Conservation (phyloP, 2,888 invertebrate species). For the Torymus aiolomorphi region DNA sequence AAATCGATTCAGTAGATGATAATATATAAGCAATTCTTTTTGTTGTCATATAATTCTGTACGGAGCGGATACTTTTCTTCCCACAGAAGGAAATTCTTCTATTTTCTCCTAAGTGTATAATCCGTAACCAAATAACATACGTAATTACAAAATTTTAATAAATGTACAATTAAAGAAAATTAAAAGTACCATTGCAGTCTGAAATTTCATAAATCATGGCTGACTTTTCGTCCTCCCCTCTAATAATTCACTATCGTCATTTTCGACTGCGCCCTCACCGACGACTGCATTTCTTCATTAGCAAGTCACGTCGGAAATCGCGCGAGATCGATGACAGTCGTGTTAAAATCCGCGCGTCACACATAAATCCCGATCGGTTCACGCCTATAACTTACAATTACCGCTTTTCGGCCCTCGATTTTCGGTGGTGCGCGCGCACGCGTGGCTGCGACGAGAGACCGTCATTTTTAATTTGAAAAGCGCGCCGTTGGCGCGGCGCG, state of each 20-base stretch:
- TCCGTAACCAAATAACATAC: too few species aligned
- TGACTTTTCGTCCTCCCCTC: neutral
- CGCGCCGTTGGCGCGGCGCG: conserved; percentile 65
- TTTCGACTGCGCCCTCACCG: conserved; percentile 25
- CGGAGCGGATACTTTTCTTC: too few species aligned
- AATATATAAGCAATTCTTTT: too few species aligned
- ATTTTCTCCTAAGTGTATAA: too few species aligned
- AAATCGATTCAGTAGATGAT: too few species aligned
- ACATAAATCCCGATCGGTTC: conserved; percentile 55
- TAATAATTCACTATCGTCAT: conserved; percentile 57
- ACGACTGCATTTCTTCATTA: conserved; percentile 56
- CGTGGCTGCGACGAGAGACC: conserved; percentile 61
- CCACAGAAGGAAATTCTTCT: too few species aligned
- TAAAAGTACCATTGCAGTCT: neutral
- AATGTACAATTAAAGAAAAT: conserved; percentile 29
- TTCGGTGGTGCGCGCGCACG: conserved; percentile 53
- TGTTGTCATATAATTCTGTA: too few species aligned
- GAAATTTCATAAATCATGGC: conserved; percentile 8
- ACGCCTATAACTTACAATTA: conserved; percentile 71
- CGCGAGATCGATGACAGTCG: conserved; percentile 48
- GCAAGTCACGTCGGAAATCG: conserved; percentile 38
- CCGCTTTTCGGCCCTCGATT: conserved; percentile 59
- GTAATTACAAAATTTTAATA: conserved; percentile 23
- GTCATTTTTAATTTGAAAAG: conserved; percentile 74
- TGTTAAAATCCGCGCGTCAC: conserved; percentile 35